These are phyloP conservation scores for Pangasianodon gigas DNA, from an alignment of 2,113 vertebrate genomes.

Conservation along the genomic window DNA sequence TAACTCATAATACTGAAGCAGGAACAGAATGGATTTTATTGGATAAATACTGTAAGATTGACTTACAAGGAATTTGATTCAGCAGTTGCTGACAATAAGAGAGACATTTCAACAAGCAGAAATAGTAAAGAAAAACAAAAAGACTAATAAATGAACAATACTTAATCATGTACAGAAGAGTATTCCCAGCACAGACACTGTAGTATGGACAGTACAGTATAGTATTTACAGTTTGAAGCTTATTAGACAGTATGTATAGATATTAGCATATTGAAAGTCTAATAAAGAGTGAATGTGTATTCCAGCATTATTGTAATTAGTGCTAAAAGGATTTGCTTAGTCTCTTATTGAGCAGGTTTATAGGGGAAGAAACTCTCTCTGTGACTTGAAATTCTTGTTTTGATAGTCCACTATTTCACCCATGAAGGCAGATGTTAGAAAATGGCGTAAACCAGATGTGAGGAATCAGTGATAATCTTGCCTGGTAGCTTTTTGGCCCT, in stretches of 20 bases:
- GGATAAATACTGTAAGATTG: background rate
- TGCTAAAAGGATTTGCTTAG: background rate
- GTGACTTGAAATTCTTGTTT: background rate
- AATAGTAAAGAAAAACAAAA: background rate
- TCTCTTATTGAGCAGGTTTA: background rate
- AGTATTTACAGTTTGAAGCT: background rate
- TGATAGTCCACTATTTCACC: background rate
- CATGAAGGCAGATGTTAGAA: background rate
- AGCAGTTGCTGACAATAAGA: background rate
- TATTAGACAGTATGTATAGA: background rate
- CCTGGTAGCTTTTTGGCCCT: background rate
- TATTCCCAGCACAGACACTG: background rate
- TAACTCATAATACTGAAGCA: background rate
- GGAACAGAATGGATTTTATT: background rate
- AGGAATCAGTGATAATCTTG: background rate
- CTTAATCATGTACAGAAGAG: background rate
- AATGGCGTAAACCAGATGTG: background rate
- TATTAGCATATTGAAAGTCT: background rate
- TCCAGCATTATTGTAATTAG: background rate
- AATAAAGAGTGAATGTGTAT: background rate
- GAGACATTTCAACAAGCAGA: background rate
- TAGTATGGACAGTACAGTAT: background rate
- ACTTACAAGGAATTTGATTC: background rate
- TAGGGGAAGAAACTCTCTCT: background rate
- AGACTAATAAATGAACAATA: background rate